Evolutionary conservation across 2,888 invertebrate genomes (phyloP).

Genomic region (Poecilus cupreus): DNA sequence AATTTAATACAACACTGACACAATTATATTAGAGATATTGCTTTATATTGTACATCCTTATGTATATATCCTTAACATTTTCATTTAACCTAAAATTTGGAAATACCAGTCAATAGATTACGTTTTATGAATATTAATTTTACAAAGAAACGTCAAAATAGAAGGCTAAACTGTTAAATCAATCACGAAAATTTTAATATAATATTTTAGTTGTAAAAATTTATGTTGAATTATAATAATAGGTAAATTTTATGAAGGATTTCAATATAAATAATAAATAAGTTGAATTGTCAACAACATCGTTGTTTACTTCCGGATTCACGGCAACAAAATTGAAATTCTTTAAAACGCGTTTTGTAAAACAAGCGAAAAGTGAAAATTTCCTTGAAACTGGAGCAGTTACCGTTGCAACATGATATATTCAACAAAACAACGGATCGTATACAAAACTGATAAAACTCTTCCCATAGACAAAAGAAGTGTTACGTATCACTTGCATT

Average conservation of each 20-base stretch:
- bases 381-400: constrained; percentile 2
- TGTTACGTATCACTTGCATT: background rate
- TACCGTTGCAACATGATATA: constrained; percentile 12
- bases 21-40: no score
- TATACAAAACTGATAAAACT: background rate
- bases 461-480: background rate
- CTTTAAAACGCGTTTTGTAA: background rate
- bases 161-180: background rate
- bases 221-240: no score
- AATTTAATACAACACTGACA: no score
- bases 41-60: no score
- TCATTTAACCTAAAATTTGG: background rate
- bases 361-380: constrained; percentile 7
- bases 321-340: background rate
- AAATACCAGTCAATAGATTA: background rate
- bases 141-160: background rate
- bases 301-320: background rate
- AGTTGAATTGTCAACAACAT: background rate
- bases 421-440: background rate
- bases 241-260: no score
- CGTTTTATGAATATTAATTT: background rate
- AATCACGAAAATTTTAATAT: background rate
- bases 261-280: background rate
- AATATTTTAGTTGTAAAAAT: no score
- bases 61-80: background rate